These are phyloP conservation scores for Monodelphis domestica DNA, from an alignment of 2,797 vertebrate genomes.

Conservation along the genomic window DNA sequence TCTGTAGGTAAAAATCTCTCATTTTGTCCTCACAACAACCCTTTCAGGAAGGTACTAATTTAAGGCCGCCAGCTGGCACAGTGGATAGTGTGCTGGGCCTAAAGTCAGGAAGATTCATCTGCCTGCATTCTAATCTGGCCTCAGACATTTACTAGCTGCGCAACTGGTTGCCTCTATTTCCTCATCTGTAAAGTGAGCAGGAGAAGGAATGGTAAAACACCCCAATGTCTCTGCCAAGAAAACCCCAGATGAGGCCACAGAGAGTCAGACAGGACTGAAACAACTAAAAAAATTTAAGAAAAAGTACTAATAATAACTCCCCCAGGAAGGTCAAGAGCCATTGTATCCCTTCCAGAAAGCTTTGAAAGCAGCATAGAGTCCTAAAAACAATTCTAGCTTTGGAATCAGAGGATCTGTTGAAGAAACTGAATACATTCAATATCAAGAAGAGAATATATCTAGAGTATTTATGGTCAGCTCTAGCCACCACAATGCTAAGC, in stretches of 20 bases:
- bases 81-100: too few species aligned
- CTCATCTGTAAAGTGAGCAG: too few species aligned
- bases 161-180: too few species aligned
- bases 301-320: neutral
- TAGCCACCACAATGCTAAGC: neutral
- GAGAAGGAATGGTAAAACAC: too few species aligned
- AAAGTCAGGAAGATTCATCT: too few species aligned
- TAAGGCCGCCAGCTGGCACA: too few species aligned
- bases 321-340: neutral
- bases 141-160: too few species aligned
- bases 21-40: neutral
- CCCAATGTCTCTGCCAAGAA: too few species aligned
- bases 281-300: too few species aligned
- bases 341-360: neutral
- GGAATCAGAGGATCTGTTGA: neutral
- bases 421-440: neutral
- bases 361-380: neutral
- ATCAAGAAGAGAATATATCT: neutral
- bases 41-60: neutral
- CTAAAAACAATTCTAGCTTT: neutral
- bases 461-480: neutral
- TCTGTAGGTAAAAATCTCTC: neutral
- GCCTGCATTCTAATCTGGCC: too few species aligned
- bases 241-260: too few species aligned
- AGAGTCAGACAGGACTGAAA: too few species aligned